These are phyloP conservation scores for Eulacestoma nigropectus DNA, from an alignment of 2,113 vertebrate genomes.

Conservation along the genomic window DNA sequence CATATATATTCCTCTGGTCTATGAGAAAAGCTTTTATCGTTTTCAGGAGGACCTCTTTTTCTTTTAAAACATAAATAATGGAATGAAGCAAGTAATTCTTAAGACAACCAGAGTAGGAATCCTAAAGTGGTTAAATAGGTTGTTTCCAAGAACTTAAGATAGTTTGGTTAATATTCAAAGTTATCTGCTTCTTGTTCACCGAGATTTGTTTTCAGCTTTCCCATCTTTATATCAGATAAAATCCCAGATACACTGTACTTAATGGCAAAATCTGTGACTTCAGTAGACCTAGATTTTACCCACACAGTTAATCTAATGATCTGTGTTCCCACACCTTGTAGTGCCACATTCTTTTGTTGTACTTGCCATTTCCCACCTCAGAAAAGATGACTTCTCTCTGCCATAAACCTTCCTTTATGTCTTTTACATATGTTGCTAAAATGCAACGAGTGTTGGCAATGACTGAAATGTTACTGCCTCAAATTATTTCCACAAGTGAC, in stretches of 20 bases:
- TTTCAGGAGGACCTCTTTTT: background rate
- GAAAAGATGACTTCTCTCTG: background rate
- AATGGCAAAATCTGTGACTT: background rate
- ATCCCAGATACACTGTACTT: background rate
- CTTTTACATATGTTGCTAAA: background rate
- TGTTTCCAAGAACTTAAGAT: background rate
- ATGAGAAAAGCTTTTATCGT: background rate
- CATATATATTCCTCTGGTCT: background rate
- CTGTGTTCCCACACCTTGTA: background rate
- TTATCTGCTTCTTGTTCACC: background rate
- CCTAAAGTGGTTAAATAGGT: background rate
- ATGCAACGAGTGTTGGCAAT: background rate
- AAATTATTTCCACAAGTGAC: background rate
- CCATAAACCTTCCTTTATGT: background rate
- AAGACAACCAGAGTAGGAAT: background rate
- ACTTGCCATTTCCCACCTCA: background rate
- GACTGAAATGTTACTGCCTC: background rate
- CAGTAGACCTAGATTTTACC: background rate
- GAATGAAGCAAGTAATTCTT: background rate
- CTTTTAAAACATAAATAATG: background rate
- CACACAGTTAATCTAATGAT: background rate
- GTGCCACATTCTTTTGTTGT: background rate
- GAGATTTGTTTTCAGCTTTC: background rate
- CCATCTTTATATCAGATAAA: background rate
- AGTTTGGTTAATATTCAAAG: background rate